These are phyloP conservation scores for Cryptomyrus ogoouensis DNA, from an alignment of 2,113 vertebrate species.

Conservation along the genomic window DNA sequence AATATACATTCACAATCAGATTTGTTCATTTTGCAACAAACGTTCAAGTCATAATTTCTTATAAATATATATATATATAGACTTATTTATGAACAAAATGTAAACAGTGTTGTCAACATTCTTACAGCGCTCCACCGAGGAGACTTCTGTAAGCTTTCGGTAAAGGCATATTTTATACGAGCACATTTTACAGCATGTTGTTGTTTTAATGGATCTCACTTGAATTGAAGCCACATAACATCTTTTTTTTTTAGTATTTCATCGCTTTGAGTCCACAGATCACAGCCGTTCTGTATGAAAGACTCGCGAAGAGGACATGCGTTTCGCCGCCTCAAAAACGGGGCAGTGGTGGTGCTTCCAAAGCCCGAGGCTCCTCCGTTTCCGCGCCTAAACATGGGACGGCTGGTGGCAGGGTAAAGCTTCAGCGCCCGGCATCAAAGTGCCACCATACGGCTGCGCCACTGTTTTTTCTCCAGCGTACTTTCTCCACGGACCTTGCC, in stretches of 20 bases:
- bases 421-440: constrained; percentile 17
- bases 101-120: constrained; percentile 47
- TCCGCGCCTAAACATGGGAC: constrained; percentile 9
- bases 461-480: background rate
- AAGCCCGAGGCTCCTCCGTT: constrained; percentile 10
- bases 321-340: constrained; percentile 23
- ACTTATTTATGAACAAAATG: constrained; percentile 44
- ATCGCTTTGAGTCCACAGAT: constrained; percentile 37
- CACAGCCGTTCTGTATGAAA: constrained; percentile 42
- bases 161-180: constrained; percentile 44
- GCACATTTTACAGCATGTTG: constrained; percentile 42
- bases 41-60: constrained; percentile 51
- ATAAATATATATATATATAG: constrained; percentile 25
- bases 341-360: constrained; percentile 17
- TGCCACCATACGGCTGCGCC: constrained; percentile 19
- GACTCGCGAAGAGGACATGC: constrained; percentile 29
- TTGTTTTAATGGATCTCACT: constrained; percentile 25
- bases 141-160: constrained; percentile 27
- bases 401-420: background rate
- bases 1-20: constrained; percentile 57
- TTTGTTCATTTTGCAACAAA: constrained; percentile 48
- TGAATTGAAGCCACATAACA: constrained; percentile 48
- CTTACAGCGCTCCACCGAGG: constrained; percentile 26
- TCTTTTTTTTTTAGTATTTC: background rate
- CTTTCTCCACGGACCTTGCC: background rate